Evolutionary conservation across 2,113 vertebrate genomes (phyloP).

Genomic region (Ceyx cyanopectus): DNA sequence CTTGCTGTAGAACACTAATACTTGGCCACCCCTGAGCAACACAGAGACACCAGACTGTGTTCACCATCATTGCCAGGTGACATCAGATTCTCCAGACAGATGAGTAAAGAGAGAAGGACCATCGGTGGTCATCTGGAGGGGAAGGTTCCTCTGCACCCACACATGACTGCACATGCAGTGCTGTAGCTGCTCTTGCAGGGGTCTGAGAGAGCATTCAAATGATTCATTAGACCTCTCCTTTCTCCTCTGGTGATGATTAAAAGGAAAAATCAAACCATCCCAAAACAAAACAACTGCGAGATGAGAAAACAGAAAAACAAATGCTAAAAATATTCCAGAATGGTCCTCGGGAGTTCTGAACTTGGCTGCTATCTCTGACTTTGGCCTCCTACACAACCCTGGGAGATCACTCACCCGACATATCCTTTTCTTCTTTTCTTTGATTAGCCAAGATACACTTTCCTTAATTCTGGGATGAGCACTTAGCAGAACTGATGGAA

Average conservation of each 20-base stretch:
- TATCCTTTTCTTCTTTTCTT: background rate
- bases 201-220: background rate
- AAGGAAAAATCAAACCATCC: background rate
- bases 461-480: background rate
- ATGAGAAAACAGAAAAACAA: accelerated
- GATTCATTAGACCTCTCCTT: background rate
- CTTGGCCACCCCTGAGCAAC: background rate
- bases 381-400: background rate
- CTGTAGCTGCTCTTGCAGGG: background rate
- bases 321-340: background rate
- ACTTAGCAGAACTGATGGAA: background rate
- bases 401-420: background rate
- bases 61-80: background rate
- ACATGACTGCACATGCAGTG: background rate
- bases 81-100: background rate
- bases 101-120: background rate
- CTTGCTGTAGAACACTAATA: background rate
- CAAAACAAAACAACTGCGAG: background rate
- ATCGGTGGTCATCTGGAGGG: background rate
- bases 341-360: background rate
- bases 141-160: background rate
- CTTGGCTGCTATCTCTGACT: background rate
- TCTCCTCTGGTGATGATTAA: background rate
- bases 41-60: accelerated
- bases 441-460: background rate